These are phyloP conservation scores for Mustela erminea DNA, from an alignment of 2,797 vertebrate genomes.

Conservation along the genomic window DNA sequence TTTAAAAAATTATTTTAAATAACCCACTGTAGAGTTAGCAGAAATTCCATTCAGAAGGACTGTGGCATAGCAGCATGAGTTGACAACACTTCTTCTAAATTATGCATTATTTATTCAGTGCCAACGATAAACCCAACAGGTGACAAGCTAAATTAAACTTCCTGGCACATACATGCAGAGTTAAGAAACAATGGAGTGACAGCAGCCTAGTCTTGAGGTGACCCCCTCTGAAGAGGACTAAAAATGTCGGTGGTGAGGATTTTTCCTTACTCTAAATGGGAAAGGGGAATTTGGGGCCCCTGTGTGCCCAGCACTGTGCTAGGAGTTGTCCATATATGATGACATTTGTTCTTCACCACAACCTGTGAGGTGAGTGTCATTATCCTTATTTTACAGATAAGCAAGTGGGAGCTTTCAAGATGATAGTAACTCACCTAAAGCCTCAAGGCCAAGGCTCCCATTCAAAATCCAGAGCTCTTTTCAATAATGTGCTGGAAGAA, in stretches of 20 bases:
- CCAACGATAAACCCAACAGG: not conserved
- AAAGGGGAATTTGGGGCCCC: not conserved
- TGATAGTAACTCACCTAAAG: not conserved
- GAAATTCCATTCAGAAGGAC: conserved; percentile 57
- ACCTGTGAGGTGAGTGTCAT: not conserved
- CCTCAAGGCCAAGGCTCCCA: not conserved
- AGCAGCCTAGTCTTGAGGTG: not conserved
- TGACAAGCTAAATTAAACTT: not conserved
- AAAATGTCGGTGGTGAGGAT: not conserved
- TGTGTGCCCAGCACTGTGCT: not conserved
- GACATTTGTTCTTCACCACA: not conserved
- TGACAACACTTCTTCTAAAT: conserved; percentile 67
- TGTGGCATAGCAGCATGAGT: not conserved
- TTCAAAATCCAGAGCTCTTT: not conserved
- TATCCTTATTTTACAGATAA: not conserved
- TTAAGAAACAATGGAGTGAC: not conserved
- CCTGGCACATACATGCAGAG: not conserved
- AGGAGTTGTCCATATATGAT: not conserved
- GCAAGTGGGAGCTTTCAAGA: not conserved
- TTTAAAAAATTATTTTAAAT: conserved; percentile 46
- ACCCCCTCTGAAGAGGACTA: not conserved
- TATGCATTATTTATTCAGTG: conserved; percentile 66
- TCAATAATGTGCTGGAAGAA: not conserved
- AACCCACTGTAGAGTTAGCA: conserved; percentile 69
- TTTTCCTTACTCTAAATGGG: not conserved